Percentiles rank a stretch among this genome's conserved stretches.
Conservation (phyloP, 2,888 invertebrate species). For the Aelia acuminata region DNA sequence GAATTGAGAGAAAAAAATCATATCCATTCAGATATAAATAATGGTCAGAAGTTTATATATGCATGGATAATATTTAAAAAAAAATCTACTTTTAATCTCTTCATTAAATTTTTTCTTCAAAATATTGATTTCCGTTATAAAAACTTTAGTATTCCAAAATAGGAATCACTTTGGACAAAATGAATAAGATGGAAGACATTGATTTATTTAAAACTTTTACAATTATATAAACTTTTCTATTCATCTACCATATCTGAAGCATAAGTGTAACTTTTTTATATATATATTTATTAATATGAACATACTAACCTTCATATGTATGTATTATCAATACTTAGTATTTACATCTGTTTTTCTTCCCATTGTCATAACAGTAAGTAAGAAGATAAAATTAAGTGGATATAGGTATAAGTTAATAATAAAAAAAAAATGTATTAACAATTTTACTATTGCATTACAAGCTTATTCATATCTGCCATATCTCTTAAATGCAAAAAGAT, state of each 20-base stretch:
- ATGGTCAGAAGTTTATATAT: too few species aligned
- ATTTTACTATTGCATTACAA: conserved; percentile 41
- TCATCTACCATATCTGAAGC: conserved; percentile 10
- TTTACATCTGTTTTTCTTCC: neutral
- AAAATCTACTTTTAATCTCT: neutral
- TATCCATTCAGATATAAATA: too few species aligned
- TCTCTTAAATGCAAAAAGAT: conserved; percentile 48
- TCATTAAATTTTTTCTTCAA: neutral
- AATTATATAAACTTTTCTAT: conserved; percentile 48
- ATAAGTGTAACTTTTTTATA: neutral
- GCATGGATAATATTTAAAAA: neutral
- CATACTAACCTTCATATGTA: conserved; percentile 9
- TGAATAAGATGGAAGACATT: conserved; percentile 40
- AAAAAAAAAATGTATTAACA: conserved; percentile 42
- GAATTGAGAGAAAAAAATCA: too few species aligned
- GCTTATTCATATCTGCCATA: conserved; percentile 39
- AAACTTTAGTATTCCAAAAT: neutral
- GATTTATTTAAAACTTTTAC: conserved; percentile 43
- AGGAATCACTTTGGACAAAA: conserved; percentile 9
- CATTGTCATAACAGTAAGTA: neutral
- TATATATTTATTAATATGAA: neutral
- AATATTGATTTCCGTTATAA: neutral
- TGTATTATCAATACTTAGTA: neutral
- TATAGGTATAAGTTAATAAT: conserved; percentile 17
- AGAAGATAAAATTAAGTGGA: conserved; percentile 16